Percentiles rank a stretch among this genome's conserved stretches.
These are phyloP conservation scores for Pseudomyrmex sp. DNA, from an alignment of 1,140 invertebrate genomes.

Conservation along the genomic window DNA sequence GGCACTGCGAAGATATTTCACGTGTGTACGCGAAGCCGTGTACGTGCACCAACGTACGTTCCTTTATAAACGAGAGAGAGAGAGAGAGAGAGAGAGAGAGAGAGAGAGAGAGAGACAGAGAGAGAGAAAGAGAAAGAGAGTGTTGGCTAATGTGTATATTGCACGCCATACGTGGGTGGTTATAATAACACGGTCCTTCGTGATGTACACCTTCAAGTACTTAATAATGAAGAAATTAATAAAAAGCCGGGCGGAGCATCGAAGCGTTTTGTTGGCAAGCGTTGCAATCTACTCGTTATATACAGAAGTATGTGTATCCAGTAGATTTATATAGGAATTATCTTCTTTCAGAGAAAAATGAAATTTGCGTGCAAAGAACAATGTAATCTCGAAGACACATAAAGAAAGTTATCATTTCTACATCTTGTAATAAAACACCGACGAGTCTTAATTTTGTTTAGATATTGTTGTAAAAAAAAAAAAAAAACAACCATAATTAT, in stretches of 20 bases:
- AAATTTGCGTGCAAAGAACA: not conserved
- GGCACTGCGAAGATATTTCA: constrained; percentile 53
- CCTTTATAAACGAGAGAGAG: constrained; percentile 41
- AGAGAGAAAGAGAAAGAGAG: constrained; percentile 10
- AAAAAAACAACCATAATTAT: too few species aligned
- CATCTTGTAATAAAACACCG: not conserved
- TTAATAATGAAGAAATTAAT: constrained; percentile 72
- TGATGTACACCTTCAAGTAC: constrained; percentile 35
- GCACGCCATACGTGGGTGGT: constrained; percentile 81
- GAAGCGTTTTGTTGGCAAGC: constrained; percentile 46
- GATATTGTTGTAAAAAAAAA: too few species aligned
- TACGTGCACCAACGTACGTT: constrained; percentile 40
- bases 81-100: constrained; percentile 4
- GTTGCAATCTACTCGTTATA: constrained; percentile 30
- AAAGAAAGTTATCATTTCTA: not conserved
- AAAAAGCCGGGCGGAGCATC: constrained; percentile 48
- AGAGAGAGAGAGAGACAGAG: constrained; percentile 8
- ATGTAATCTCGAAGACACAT: not conserved
- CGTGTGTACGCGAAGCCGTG: not conserved
- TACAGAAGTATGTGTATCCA: not conserved
- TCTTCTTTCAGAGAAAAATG: not conserved
- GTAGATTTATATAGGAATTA: not conserved
- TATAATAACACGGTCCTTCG: constrained; percentile 45
- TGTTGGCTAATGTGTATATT: constrained; percentile 72
- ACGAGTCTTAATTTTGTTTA: too few species aligned